Base-by-base conservation (phyloP, 23 tunicate species). In the Styela clava region DNA sequence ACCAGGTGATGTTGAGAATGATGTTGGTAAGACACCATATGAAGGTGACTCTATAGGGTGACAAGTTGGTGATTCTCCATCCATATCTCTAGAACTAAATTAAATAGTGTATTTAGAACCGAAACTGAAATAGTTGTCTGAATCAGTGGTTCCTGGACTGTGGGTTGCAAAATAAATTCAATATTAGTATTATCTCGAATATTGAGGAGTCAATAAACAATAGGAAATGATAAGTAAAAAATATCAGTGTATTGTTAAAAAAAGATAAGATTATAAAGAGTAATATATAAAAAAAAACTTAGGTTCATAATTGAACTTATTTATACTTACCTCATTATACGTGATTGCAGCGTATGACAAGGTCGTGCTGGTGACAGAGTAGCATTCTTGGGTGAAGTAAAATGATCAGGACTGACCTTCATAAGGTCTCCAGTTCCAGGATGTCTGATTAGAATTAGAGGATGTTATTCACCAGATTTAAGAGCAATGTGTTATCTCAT, bases 291-390 rank as follows among this genome's bases (percentile, higher is more conserved):
- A 1, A 24, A 19, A 0, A 22, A 25, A 28, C 74, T n/a, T n/a
- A n/a, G n/a, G n/a, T n/a, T n/a, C n/a, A n/a, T n/a, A n/a, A n/a
- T n/a, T n/a, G n/a, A n/a, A n/a, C n/a, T n/a, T n/a, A n/a, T n/a
- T n/a, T n/a, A n/a, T n/a, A n/a, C n/a, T 71, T 74, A 89, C 95
- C 88, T 84, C 68, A 85, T 35, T 56, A 86, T 37, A 31, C 97
- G 63, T 26, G 97, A 91, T 35, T 83, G 73, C 31, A 91, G 78
- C 5, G 87, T 85, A 52, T 78, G 70, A 52, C 97, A 91, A 22
- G 97, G 97, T 67, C 74, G 62, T 9, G 97, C 97, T 22, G 97
- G 74, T 16, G 88, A 78, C n/a, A 24, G 19, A 68, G 32, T 56
- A 20, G 74, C 68, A 16, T 76, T 67, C n/a, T 61, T 32, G 16